Evolutionary conservation across 1,140 invertebrate species (phyloP), one percentile per base, ranked within the genome.

Genomic region (Ephestia elutella): DNA sequence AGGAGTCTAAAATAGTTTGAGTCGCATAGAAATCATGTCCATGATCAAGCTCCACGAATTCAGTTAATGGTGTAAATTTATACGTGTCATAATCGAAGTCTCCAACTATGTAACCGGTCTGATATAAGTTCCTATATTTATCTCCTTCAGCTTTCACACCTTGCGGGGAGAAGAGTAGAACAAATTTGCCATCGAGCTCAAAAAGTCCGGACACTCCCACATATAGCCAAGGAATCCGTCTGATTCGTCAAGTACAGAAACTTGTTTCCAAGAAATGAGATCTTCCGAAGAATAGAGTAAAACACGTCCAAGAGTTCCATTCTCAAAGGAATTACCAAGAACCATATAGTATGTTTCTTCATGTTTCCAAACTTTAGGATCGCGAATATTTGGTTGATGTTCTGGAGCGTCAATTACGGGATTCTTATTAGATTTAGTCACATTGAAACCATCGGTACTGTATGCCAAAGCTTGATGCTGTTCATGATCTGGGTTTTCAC

Each of bases 21-120:
- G 85, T 82, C 15, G 86, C 87, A 60, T 89, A 89, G 58, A 84
- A 78, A 58, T 89, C 85, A 59, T 86, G 82, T 2, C 87, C 87
- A 35, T 78, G 69, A 66, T 89, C 85, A 5, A 89, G 63, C 62
- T 89, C 87, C 19, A 56, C 62, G 53, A 85, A 89, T 38, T 71
- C 54, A n/a, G 65, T 71, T 49, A 67, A 20, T 0, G 65, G 65
- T 10, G 64, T 79, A 69, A 86, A 86, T 32, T 56, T 15, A 49
- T 70, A 38, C 2, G 75, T 74, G 0, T 53, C 54, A 28, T 83
- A 85, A 70, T 86, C 70, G 62, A 87, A 87, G 32, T 71, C 53
- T 8, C 85, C 85, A 49, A 86, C 65, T 32, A 82, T 70, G 18
- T 86, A 87, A 11, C 83, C 86, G 15, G 76, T 78, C 72, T 89